Evolutionary conservation across 2,888 invertebrate species (phyloP).

Genomic region (Notocelia uddmanniana): DNA sequence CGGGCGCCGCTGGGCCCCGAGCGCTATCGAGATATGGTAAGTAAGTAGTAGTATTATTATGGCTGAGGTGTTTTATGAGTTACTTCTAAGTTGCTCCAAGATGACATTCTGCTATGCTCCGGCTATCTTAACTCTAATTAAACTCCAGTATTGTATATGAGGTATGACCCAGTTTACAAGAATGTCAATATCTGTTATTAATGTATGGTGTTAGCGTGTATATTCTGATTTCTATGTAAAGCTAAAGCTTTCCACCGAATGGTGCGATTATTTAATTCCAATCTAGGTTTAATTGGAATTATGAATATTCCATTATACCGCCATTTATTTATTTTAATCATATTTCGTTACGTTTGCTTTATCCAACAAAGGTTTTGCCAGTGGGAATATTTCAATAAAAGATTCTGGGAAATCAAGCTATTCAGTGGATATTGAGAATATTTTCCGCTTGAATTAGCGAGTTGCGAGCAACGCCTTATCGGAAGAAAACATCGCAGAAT

Average conservation of each 20-base stretch:
- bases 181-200: background rate
- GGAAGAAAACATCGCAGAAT: background rate
- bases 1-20: too few species aligned
- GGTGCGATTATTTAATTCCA: background rate
- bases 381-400: constrained; percentile 3
- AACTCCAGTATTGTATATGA: background rate
- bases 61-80: too few species aligned
- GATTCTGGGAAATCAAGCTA: background rate
- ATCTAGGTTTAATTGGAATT: background rate
- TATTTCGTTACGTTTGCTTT: background rate
- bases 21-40: too few species aligned
- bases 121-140: too few species aligned
- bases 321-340: background rate
- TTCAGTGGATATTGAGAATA: background rate
- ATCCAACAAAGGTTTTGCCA: background rate
- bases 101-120: too few species aligned
- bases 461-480: constrained; percentile 2
- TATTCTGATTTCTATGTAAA: background rate
- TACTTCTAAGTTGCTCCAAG: too few species aligned
- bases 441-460: constrained; percentile 12
- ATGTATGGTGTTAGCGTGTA: background rate
- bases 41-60: too few species aligned
- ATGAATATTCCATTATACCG: background rate
- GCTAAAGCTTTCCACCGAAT: background rate
- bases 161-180: background rate